A percentile compares a stretch with the other conserved stretches of the same genome.
Conservation (phyloP, 2,797 vertebrate species). For the Vespertilio murinus region DNA sequence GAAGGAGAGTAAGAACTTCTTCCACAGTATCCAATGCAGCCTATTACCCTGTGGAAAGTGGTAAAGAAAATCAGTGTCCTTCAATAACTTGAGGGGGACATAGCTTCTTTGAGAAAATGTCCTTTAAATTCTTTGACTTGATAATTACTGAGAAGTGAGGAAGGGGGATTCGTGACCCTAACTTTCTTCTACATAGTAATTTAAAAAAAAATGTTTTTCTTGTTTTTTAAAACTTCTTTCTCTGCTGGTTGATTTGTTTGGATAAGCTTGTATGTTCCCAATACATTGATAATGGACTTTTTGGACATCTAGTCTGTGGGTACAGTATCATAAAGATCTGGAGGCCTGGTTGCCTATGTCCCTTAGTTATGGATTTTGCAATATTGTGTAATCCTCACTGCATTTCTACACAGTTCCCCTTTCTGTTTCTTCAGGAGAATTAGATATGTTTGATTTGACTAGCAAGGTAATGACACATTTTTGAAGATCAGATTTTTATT, state of each 20-base stretch:
- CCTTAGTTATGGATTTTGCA: neutral
- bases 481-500: conserved; percentile 48
- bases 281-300: neutral
- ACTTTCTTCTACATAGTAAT: neutral
- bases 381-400: neutral
- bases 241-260: conserved; percentile 10
- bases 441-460: conserved; percentile 15
- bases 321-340: neutral
- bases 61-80: neutral
- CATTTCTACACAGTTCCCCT: neutral
- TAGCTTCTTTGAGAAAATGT: conserved; percentile 29
- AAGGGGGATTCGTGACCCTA: neutral
- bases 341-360: neutral
- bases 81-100: neutral
- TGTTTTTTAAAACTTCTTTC: neutral
- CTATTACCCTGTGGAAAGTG: neutral
- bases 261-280: conserved; percentile 6
- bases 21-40: neutral
- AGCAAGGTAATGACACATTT: conserved; percentile 21
- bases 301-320: neutral
- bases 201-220: neutral
- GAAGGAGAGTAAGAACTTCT: neutral
- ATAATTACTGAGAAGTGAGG: neutral
- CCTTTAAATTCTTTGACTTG: neutral
- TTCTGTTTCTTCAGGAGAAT: neutral